Conservation (phyloP, 2,888 invertebrate genomes). For the Dryocosmus kuriphilus region DNA sequence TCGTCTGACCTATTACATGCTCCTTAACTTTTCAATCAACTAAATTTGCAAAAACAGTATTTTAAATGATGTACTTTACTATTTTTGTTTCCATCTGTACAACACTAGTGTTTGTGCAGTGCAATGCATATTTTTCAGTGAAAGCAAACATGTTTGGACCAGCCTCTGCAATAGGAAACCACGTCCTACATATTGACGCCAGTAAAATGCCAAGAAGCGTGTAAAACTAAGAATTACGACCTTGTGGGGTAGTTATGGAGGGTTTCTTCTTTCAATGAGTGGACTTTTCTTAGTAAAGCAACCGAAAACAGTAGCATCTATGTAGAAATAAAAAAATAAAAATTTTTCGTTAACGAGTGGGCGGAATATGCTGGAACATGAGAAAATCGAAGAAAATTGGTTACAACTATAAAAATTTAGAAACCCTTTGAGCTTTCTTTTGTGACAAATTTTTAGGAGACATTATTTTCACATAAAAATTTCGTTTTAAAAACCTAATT, state of each 20-base stretch:
- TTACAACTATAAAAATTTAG: background rate
- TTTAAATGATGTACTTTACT: background rate
- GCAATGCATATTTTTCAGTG: conserved; percentile 3
- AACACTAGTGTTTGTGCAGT: background rate
- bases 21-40: too few species aligned
- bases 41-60: background rate
- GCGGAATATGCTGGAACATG: background rate
- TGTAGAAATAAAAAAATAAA: conserved; percentile 14
- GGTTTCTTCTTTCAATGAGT: conserved; percentile 1
- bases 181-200: conserved; percentile 28
- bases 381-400: background rate
- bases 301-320: background rate
- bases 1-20: too few species aligned
- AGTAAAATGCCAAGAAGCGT: background rate
- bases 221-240: conserved; percentile 20
- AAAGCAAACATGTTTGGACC: conserved; percentile 15
- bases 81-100: background rate
- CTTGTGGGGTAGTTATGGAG: conserved; percentile 13
- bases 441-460: background rate
- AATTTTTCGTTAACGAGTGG: background rate
- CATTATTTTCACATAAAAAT: too few species aligned
- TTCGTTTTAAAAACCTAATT: too few species aligned
- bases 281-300: background rate
- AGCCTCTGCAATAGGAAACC: conserved; percentile 1
- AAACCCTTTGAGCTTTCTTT: background rate